Evolutionary conservation across 2,113 vertebrate genomes (phyloP), one percentile per base, ranked within the genome.

Genomic region (Protomyctophum bolini): DNA sequence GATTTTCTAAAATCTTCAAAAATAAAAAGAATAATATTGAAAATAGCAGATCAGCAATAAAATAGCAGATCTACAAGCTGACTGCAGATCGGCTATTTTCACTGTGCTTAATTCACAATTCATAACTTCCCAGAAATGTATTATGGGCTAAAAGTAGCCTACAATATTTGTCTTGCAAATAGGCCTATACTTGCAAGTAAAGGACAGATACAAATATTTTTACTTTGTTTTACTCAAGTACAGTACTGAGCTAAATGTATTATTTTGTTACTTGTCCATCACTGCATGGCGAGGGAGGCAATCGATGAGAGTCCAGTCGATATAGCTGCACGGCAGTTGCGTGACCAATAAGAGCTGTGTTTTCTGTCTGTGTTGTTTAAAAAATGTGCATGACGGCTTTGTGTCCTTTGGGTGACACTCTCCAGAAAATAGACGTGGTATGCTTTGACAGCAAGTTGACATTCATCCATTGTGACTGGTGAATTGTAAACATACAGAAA

Each of bases 401-500:
- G 62, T 80, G 66, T 70, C 63, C 33, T 65, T 74, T 63, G 14
- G 6, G 65, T 72, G 75, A 84, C 73, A 76, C 52, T 70, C 49
- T 80, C 73, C 83, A 86, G 71, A 79, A 82, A 86, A 86, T 63
- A 69, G 77, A 77, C 56, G 75, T 41, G 61, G 69, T 77, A 63
- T 61, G 68, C 82, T 80, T 67, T 79, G 80, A 86, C 82, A 84
- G 76, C 55, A 72, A 50, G 33, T 41, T 79, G 80, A 84, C 64
- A 12, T 66, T 87, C 76, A 85, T 88, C 87, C 72, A 72, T 60
- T 80, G 67, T 80, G 77, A 91, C 82, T 77, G 81, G 58, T 83
- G 79, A 70, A 83, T 60, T 87, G 80, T 85, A 89, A 86, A 87
- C 78, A 86, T 84, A 87, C 76, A 84, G 70, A 88, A 80, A 84